Evolutionary conservation across 2,888 invertebrate species (phyloP).

Genomic region (Chrysina gloriosa): DNA sequence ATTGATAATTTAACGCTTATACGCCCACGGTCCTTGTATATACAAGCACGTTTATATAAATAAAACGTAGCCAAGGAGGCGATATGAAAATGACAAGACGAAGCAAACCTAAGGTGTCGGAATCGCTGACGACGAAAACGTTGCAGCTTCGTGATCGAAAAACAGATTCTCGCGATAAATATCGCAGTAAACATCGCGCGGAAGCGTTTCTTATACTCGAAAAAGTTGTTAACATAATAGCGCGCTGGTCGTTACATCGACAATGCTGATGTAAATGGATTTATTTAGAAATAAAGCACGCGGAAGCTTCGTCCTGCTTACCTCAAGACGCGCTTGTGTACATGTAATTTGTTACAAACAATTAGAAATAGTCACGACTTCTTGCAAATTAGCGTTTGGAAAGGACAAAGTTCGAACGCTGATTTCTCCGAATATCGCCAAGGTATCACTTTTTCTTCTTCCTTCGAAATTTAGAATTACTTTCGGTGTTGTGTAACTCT

Average conservation of each 20-base stretch:
- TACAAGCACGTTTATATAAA: neutral
- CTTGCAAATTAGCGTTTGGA: conserved; percentile 9
- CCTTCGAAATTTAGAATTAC: no score
- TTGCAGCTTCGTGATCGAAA: no score
- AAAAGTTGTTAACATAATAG: conserved; percentile 7
- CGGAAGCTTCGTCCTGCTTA: neutral
- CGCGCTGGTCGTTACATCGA: neutral
- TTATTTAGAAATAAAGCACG: neutral
- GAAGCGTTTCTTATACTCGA: no score
- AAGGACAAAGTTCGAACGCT: conserved; percentile 3
- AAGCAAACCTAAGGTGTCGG: no score
- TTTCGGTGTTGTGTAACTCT: no score
- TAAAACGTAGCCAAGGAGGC: neutral
- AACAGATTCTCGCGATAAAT: no score
- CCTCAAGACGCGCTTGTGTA: neutral
- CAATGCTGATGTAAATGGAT: neutral
- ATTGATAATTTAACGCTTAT: conserved; percentile 11
- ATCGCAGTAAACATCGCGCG: no score
- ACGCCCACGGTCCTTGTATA: neutral
- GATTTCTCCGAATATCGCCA: neutral
- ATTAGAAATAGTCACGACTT: conserved; percentile 16
- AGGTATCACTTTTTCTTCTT: no score
- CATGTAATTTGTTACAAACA: neutral
- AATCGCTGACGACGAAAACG: no score
- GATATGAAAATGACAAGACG: conserved; percentile 17